phyloP scores from a whole-genome alignment of 2,888 invertebrate species.

The Apamea crenata region DNA sequence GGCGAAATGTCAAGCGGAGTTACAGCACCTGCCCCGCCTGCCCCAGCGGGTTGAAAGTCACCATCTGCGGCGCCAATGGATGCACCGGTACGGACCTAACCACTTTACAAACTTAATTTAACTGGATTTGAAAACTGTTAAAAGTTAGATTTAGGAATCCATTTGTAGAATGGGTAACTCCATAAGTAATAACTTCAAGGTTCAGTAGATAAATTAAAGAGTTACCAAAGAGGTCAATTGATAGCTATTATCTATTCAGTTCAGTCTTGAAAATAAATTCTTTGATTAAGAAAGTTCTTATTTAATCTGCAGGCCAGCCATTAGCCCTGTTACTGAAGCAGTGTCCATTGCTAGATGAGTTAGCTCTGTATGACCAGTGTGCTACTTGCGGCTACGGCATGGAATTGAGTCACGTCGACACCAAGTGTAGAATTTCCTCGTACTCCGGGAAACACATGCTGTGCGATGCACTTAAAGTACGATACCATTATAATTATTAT shows the following conservation, averaged over 20 bases:
- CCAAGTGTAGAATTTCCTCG: slow-evolving; percentile 85
- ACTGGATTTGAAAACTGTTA: background rate
- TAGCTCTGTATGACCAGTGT: slow-evolving; percentile 84
- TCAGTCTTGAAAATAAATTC: background rate
- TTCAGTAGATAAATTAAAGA: background rate
- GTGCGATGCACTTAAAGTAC: slow-evolving; percentile 84
- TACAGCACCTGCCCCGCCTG: slow-evolving; percentile 79
- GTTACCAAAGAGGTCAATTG: background rate
- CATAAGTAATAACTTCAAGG: background rate
- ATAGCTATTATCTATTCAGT: background rate
- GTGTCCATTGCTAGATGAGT: slow-evolving; percentile 85
- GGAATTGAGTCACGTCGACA: slow-evolving; percentile 88
- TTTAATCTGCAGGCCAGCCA: slow-evolving; percentile 80
- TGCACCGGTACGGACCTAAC: slow-evolving; percentile 78
- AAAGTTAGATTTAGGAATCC: too few relatives aligned
- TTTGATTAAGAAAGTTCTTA: background rate
- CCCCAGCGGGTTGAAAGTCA: slow-evolving; percentile 88
- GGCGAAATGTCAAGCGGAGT: slow-evolving; percentile 20
- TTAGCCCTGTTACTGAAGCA: slow-evolving; percentile 86
- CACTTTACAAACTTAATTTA: background rate
- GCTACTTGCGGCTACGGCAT: slow-evolving; percentile 86
- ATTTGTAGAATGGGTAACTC: background rate
- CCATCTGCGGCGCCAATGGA: slow-evolving; percentile 89
- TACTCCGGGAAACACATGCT: slow-evolving; percentile 85
- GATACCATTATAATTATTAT: background rate